A percentile compares a stretch with the other conserved stretches of the same genome.
These are phyloP conservation scores for Azorinus chamasolen DNA, from an alignment of 2,888 invertebrate genomes.

Conservation along the genomic window DNA sequence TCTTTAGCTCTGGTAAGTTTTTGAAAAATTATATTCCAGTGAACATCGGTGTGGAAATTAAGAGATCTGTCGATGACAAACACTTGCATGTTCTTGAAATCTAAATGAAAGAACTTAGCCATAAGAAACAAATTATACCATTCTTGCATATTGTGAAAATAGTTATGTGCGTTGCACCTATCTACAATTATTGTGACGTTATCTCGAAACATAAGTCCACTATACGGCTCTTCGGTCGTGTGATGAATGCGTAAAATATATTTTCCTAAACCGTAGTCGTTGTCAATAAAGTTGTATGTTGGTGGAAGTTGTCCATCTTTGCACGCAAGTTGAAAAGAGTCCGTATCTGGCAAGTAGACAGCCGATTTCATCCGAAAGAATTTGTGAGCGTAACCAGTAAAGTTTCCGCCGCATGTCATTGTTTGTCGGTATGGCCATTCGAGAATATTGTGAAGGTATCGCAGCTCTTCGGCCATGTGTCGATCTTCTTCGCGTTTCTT, in stretches of 20 bases:
- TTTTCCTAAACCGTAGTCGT: slow-evolving; percentile 3
- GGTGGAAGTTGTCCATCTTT: slow-evolving; percentile 24
- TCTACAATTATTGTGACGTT: too few relatives aligned
- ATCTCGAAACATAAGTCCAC: too few relatives aligned
- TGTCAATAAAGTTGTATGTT: not conserved
- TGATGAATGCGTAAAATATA: too few relatives aligned
- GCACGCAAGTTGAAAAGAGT: too few relatives aligned
- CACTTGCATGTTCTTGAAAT: slow-evolving; percentile 35
- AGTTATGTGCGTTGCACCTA: slow-evolving; percentile 61
- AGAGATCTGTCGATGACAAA: slow-evolving; percentile 48
- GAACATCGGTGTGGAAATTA: slow-evolving; percentile 41
- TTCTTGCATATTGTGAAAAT: slow-evolving; percentile 57
- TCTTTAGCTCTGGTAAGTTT: slow-evolving; percentile 25
- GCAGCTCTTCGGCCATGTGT: too few relatives aligned
- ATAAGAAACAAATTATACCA: slow-evolving; percentile 54
- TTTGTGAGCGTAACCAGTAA: slow-evolving; percentile 40
- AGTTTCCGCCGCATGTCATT: slow-evolving; percentile 54
- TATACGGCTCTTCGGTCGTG: too few relatives aligned
- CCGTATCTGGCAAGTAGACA: slow-evolving; percentile 15
- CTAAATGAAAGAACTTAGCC: slow-evolving; percentile 32
- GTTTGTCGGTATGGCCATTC: too few relatives aligned
- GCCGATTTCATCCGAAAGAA: slow-evolving; percentile 38
- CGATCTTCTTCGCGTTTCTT: too few relatives aligned
- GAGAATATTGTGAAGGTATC: too few relatives aligned
- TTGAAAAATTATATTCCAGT: slow-evolving; percentile 46